Base-by-base conservation (phyloP, 1,140 invertebrate genomes). In the Lysiphlebus fabarum region DNA sequence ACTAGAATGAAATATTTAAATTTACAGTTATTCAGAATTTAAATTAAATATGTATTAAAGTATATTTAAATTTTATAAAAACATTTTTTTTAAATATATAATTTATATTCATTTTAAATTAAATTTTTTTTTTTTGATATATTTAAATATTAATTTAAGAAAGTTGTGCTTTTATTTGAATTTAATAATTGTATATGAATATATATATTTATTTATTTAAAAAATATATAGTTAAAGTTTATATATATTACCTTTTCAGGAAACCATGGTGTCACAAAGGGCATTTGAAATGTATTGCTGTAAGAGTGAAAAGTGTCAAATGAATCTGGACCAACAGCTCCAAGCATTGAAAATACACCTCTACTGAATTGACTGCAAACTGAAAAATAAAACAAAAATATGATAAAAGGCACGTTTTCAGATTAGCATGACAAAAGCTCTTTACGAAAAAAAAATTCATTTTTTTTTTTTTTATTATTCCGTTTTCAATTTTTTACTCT, bases 281-380 rank as follows among this genome's bases (percentile, higher is more conserved):
- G 95, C 89, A 97, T 93, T 76, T 95, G 90, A 76, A 96, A 97
- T 6, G 93, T 96, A 77, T 96, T 95, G 67, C 91, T 91, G 79
- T 96, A 96, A 1, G 93, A 95, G 72, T 96, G 92, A 43, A 97
- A 84, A 12, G 93, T 96, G 75, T 95, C 90, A 75, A 96, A 95
- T 6, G 93, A 94, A 67, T 95, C 92, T 6, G 92, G 90, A 63
- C 90, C 90, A 8, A 96, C 92, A 5, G 92, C 90, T 1, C 93
- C 94, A 67, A 97, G 78, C 86, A 98, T 90, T 5, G 92, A 89
- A 70, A 90, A 91, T 51, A 95, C 92, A 14, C 93, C 93, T 64
- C 92, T 84, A 33, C 90, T 89, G 77, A 97, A 92, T 73, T 95
- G 92, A 73, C 86, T 87, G 77, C 94, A 96, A 70, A 96, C 94